Base-by-base conservation (phyloP, 2,888 invertebrate species). In the Drosophila subsilvestris region DNA sequence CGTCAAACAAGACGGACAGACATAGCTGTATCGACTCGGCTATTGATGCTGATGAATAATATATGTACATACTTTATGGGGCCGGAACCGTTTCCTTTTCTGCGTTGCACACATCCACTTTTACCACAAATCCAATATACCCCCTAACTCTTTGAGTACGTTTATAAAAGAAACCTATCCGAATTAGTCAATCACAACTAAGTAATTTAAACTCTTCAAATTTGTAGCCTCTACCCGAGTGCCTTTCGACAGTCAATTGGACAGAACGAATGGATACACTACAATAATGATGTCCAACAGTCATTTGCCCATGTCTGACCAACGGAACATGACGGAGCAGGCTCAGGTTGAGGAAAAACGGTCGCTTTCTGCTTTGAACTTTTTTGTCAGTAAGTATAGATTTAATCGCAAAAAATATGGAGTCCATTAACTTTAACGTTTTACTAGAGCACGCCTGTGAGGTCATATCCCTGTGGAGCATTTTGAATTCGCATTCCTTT, bases 401-500 rank as follows among this genome's bases (percentile, higher is more conserved):
- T 4, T 1, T 10, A 10, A 3, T 37, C 9, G 5, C 20, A 18
- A 1, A 4, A 8, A 9, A 12, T 17, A 12, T 2, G 4, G 0
- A 27, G 12, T 32, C 37, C 14, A n/a, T n/a, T 37, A n/a, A 14
- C n/a, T n/a, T 2, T 14, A 0, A 37, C 6, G 7, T 37, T 37
- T 17, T 32, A 4, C 20, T 18, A 92, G 94, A 93, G 68, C 95
- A 97, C 90, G 95, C 96, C 1, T 96, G 97, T 89, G 98, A 99
- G 93, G 96, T 98, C 81, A 93, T 99, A 54, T 96, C 97, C 17
- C 93, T 99, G 49, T 98, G 99, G 98, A 96, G 96, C 90, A 95
- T 99, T 59, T 93, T 99, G 5, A 96, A 96, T 86, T 97, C 98
- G 89, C 98, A 99, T 92, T 97, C 98, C 90, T 96, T 99, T 90